phyloP scores from a whole-genome alignment of 2,113 vertebrate species.

The Ifrita kowaldi region DNA sequence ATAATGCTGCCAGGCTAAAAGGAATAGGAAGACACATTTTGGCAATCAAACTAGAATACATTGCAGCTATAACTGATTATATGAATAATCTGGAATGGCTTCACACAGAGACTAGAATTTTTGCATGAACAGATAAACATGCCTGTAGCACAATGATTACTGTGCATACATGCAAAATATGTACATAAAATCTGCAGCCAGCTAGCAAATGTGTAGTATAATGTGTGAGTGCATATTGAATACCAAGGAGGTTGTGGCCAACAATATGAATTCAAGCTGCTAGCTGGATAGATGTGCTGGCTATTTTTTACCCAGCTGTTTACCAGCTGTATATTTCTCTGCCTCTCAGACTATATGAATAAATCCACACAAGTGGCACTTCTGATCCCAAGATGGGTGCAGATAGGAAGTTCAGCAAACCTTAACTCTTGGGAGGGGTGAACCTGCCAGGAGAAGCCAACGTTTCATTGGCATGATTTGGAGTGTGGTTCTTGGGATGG shows the following conservation, averaged over 20 bases:
- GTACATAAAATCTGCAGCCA: not conserved
- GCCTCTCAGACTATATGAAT: not conserved
- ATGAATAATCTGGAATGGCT: not conserved
- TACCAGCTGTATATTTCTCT: not conserved
- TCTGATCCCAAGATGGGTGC: not conserved
- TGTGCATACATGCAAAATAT: not conserved
- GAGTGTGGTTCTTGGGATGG: not conserved
- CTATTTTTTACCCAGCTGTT: not conserved
- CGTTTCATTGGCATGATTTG: not conserved
- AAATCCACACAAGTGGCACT: not conserved
- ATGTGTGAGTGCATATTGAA: not conserved
- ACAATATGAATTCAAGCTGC: not conserved
- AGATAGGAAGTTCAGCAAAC: not conserved
- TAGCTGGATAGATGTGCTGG: not conserved
- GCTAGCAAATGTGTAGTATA: not conserved
- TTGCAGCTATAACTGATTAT: not conserved
- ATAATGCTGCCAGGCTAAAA: not conserved
- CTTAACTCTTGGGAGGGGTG: not conserved
- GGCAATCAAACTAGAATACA: not conserved
- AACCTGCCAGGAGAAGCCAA: not conserved
- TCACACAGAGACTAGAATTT: not conserved
- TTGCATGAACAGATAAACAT: not conserved
- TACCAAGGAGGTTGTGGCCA: not conserved
- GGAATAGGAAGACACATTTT: not conserved
- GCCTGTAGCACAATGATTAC: not conserved